Percentiles rank a stretch among this genome's conserved stretches.
Conservation (phyloP, 2,888 invertebrate genomes). For the Barypeithes pellucidus region DNA sequence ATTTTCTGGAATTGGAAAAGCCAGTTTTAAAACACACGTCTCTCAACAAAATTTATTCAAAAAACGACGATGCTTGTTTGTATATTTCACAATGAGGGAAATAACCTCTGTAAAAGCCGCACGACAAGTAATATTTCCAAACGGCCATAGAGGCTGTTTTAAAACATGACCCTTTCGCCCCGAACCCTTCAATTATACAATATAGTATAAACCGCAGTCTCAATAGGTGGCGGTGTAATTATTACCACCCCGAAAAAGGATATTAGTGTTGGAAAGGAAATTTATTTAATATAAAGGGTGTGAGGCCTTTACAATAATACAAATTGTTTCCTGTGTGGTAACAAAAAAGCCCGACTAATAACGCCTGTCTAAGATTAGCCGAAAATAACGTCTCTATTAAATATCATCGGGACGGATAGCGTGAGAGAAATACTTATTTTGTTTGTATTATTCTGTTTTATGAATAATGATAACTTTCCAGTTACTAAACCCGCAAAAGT, state of each 20-base stretch:
- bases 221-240: conserved; percentile 52
- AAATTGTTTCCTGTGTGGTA: conserved; percentile 60
- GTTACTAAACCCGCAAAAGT: conserved; percentile 17
- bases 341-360: conserved; percentile 43
- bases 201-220: conserved; percentile 52
- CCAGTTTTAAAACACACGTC: no score
- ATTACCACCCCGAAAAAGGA: conserved; percentile 53
- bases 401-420: conserved; percentile 30
- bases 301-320: conserved; percentile 54
- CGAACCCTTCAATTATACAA: no score
- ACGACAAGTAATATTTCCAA: no score
- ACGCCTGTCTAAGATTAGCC: conserved; percentile 30
- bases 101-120: no score
- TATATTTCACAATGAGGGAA: no score
- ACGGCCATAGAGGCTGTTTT: no score
- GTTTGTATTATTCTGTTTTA: conserved; percentile 8
- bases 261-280: conserved; percentile 55
- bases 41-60: no score
- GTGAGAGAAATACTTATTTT: conserved; percentile 38
- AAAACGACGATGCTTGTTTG: no score
- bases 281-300: conserved; percentile 58
- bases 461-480: conserved; percentile 8
- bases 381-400: conserved; percentile 43
- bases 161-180: no score
- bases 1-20: no score